Conservation (phyloP, 2,113 vertebrate genomes). For the Monopterus albus region DNA sequence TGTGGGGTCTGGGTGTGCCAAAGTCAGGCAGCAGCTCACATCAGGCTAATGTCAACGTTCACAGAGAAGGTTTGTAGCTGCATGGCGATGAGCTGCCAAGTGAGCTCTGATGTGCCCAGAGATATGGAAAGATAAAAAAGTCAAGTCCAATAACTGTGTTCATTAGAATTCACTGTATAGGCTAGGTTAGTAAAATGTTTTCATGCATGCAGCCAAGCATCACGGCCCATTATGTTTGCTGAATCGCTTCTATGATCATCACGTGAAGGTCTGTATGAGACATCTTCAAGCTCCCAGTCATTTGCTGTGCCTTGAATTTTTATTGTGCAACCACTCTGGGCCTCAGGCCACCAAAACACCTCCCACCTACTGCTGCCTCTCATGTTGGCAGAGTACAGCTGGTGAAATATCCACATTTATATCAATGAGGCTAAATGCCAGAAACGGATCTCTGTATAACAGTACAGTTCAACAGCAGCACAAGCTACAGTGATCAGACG, state of each 20-base stretch:
- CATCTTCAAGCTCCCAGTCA: conserved; percentile 7
- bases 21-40: conserved; percentile 11
- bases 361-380: neutral
- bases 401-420: neutral
- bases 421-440: no score
- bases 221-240: neutral
- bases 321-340: neutral
- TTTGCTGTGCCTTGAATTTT: conserved; percentile 3
- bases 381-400: no score
- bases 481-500: neutral
- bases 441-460: no score
- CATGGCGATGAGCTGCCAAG: conserved; percentile 4
- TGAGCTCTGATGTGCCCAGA: neutral
- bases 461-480: no score
- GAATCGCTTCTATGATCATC: neutral
- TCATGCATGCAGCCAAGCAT: neutral
- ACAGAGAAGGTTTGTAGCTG: neutral
- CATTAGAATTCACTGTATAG: conserved; percentile 26
- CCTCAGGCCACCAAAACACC: neutral
- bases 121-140: conserved; percentile 7
- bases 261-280: no score
- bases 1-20: neutral
- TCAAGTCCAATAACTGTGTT: no score
- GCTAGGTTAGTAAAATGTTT: conserved; percentile 10
- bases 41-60: conserved; percentile 1